A percentile compares a stretch with the other conserved stretches of the same genome.
These are phyloP conservation scores for Mirza zaza DNA, from an alignment of 2,113 vertebrate genomes.

Conservation along the genomic window DNA sequence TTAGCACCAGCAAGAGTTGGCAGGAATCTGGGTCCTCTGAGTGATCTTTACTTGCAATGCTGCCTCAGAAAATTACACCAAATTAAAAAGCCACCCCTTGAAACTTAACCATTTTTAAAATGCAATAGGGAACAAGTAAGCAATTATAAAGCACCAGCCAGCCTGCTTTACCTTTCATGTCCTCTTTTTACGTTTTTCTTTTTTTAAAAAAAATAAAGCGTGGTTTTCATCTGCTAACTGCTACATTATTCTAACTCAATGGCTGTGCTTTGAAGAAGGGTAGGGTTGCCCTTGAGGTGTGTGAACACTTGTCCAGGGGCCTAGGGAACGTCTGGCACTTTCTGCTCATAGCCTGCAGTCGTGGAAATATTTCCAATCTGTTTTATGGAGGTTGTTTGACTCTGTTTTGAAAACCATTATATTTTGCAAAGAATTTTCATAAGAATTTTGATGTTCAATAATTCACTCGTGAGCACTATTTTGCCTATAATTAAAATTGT, in stretches of 20 bases:
- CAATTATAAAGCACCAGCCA: constrained; percentile 36
- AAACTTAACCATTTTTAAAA: constrained; percentile 28
- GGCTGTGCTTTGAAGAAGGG: constrained; percentile 58
- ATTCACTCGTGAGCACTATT: background rate
- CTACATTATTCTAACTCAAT: constrained; percentile 31
- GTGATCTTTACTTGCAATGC: background rate
- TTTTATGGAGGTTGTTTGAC: background rate
- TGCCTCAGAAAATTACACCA: constrained; percentile 54
- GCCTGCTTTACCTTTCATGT: background rate
- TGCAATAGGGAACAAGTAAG: constrained; percentile 35
- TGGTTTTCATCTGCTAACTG: constrained; percentile 64
- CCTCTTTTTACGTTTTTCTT: background rate
- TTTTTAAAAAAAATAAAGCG: constrained; percentile 46
- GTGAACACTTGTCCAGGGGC: background rate
- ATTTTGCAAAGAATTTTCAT: constrained; percentile 33
- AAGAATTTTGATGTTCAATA: background rate
- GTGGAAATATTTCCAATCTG: constrained; percentile 36
- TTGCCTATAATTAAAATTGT: background rate
- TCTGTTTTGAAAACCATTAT: constrained; percentile 39
- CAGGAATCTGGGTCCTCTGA: constrained; percentile 22
- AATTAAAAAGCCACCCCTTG: constrained; percentile 45
- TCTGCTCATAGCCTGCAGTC: background rate
- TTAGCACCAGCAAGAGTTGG: constrained; percentile 20
- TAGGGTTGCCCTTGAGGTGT: constrained; percentile 43
- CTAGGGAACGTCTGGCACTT: constrained; percentile 53